These are phyloP conservation scores for Druceiella hillmani DNA, from an alignment of 2,888 invertebrate genomes.

Conservation along the genomic window DNA sequence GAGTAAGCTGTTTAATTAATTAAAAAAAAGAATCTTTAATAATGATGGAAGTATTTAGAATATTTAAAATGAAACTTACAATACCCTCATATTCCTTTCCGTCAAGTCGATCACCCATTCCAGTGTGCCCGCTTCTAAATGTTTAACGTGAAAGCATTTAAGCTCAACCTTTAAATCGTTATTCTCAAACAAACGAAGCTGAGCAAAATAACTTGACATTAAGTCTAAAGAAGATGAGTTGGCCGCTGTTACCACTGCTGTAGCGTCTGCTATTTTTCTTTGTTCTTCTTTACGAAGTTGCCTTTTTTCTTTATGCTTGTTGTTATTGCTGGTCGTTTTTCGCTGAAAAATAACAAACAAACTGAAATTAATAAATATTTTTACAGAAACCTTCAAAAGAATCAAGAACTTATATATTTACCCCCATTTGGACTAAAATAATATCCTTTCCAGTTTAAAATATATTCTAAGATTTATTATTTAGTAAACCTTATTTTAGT, in stretches of 20 bases:
- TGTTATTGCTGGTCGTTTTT: constrained; percentile 37
- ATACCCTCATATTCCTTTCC: constrained; percentile 70
- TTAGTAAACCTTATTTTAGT: too few species aligned
- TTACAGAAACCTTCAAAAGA: too few species aligned
- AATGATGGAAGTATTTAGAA: too few species aligned
- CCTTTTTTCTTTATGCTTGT: constrained; percentile 58
- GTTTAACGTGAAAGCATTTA: constrained; percentile 51
- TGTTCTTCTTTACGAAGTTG: constrained; percentile 57
- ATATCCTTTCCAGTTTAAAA: too few species aligned
- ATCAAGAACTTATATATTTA: too few species aligned
- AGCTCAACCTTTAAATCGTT: constrained; percentile 56
- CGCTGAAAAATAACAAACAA: too few species aligned
- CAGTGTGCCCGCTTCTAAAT: constrained; percentile 51
- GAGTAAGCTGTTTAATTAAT: too few species aligned
- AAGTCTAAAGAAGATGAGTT: constrained; percentile 50
- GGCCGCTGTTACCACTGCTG: constrained; percentile 55
- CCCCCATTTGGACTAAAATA: too few species aligned
- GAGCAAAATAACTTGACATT: constrained; percentile 54
- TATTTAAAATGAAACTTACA: too few species aligned
- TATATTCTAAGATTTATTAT: too few species aligned
- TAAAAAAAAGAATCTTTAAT: background rate
- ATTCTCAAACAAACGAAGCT: constrained; percentile 56
- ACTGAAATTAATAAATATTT: too few species aligned
- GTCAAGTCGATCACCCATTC: constrained; percentile 72
- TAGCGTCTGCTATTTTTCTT: constrained; percentile 53